Base-by-base conservation (phyloP, 2,888 invertebrate genomes). In the Coleophora deauratella region DNA sequence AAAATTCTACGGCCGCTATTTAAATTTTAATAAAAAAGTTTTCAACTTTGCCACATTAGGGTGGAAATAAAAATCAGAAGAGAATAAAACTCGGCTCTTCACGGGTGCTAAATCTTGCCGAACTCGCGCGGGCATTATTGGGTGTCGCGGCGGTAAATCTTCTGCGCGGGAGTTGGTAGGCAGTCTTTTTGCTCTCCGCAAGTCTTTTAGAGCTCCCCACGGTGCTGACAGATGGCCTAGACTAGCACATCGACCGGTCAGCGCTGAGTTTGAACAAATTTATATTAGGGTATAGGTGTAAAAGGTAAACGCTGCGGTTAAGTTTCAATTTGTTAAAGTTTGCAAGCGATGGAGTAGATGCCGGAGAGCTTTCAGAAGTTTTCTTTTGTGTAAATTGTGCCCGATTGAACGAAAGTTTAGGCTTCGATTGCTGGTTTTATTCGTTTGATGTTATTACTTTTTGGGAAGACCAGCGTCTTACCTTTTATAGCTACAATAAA, bases 121-220 rank as follows among this genome's bases (percentile, higher is more conserved):
- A 40, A 30, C 21, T 27, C 33, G 37, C 43, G 38, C 50, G 57
- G 58, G 61, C 66, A 61, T 69, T 73, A 72, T 66, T 59, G 59
- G 61, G 59, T 63, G 62, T 62, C 62, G 62, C 55, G 57, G 58
- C 59, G 63, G 63, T 80, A 79, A 82, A 80, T 81, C 74, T 76
- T 66, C 60, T 61, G 21, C 62, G 68, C 57, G 62, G 67, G 58
- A 59, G 54, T 63, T 65, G 67, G 64, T 68, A 7, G 67, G 58
- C 59, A 54, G 64, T 65, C 66, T 63, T 68, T 70, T 62, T 62
- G 51, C 49, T 50, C 53, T 66, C 72, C 67, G 62, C 72, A 63
- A 62, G 66, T 61, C 73, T 73, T 72, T 77, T 78, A 79, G 61
- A 50, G 65, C 57, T 63, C 80, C 70, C 80, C 33, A 45, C 72